Evolutionary conservation across 2,888 invertebrate genomes (phyloP), one percentile per base, ranked within the genome.

Genomic region (Cheilosia vernalis): DNA sequence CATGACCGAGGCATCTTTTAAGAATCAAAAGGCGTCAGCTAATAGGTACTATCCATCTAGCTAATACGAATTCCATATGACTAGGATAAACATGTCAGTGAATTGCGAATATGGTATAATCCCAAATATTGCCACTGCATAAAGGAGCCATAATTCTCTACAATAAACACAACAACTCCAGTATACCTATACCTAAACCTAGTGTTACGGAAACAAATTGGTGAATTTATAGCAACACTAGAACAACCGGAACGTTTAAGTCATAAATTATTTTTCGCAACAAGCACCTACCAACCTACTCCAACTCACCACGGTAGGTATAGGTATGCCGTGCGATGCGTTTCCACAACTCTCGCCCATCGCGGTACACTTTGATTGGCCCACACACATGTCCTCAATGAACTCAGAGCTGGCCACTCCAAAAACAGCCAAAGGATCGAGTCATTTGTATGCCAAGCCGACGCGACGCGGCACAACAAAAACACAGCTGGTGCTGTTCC

Each of bases 151-250:
- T 83, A 74, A 78, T 64, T 79, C 55, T 70, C 55, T 33, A 56
- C 40, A 37, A 13, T 19, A 72, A 27, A 42, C 47, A 56, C 83
- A 74, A 84, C 74, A 79, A 79, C 79, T 84, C 56, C 58, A 53
- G 70, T 60, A 27, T 6, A 64, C 37, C 4, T 37, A 21, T 21
- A 53, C 79, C 44, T 74, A 79, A 80, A 85, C 76, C 76, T 80
- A 76, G 80, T 80, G 85, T 80, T 85, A 85, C 79, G 80, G 85
- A 85, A 85, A 85, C 85, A 85, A 85, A 85, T 85, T 85, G 85
- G 80, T 33, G 55, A 84, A 85, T 85, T 85, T 80, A 85, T 85
- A 64, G 85, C 85, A 80, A 76, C 80, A 85, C 85, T 72, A 63
- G 70, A 80, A 80, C 80, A 76, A 67, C 70, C 66, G 49, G 64